These are phyloP conservation scores for Tonatia bakeri DNA, from an alignment of 2,113 vertebrate genomes.

Conservation along the genomic window DNA sequence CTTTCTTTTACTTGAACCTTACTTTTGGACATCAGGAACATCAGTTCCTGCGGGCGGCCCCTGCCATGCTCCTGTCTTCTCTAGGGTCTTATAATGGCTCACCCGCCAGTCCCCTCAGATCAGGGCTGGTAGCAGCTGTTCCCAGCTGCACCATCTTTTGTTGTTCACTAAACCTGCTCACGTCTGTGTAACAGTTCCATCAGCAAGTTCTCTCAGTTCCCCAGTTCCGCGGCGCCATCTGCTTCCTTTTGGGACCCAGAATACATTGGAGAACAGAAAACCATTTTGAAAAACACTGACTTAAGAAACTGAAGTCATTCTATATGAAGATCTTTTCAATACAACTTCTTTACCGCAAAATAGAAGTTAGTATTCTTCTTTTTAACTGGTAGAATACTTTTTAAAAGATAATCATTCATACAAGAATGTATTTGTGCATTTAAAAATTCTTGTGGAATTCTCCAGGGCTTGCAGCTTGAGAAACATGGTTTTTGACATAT, in stretches of 20 bases:
- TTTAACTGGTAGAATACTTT: neutral
- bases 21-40: neutral
- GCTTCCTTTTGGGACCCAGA: neutral
- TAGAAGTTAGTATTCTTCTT: neutral
- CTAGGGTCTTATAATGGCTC: neutral
- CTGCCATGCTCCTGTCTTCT: neutral
- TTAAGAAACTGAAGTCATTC: constrained; percentile 11
- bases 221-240: neutral
- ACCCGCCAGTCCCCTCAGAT: neutral
- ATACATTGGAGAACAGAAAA: neutral
- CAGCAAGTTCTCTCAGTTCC: neutral
- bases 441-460: neutral
- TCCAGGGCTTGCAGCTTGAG: neutral
- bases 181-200: neutral
- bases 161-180: neutral
- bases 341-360: neutral
- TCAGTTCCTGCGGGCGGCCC: neutral
- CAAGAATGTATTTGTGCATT: neutral
- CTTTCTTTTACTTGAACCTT: neutral
- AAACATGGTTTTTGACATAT: neutral
- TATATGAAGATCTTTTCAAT: neutral
- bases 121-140: neutral
- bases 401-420: neutral
- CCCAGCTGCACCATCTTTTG: neutral
- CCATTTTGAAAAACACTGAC: neutral